Base-by-base conservation (phyloP, 2,113 vertebrate species). In the Corythornis madagascariensis region DNA sequence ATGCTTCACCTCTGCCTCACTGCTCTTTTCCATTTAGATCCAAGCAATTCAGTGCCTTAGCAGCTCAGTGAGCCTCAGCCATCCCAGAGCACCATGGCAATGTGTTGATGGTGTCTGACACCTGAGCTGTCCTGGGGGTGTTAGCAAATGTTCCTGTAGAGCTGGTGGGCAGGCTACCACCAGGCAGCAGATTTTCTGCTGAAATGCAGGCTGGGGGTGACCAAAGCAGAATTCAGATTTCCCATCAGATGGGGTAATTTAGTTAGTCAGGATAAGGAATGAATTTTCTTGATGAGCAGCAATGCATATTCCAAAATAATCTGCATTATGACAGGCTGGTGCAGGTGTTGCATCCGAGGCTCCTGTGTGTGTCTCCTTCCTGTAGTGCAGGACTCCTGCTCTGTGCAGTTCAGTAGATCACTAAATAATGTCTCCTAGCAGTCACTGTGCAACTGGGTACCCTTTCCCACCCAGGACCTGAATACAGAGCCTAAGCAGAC, bases 291-390 rank as follows among this genome's bases (percentile, higher is more conserved):
- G 29, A 77, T 55, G 52, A 70, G 28, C 57, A 83, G 45, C 40
- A 42, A 28, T 11, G 18, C 3, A 0, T 38, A 31, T 72, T 72
- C 26, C 42, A n/a, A 2, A 8, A 4, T 20, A 7, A 20, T 29
- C 14, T 67, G 25, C 70, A 12, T 24, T 33, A 2, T 18, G 59
- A 31, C 67, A 77, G 38, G 33, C 43, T 90, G 60, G 31, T 25
- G 19, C 40, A 43, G 48, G 38, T 25, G 13, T 0, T 19, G n/a
- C 14, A 18, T 40, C 74, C 47, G 47, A 43, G 55, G 31, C 19
- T 16, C 8, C 13, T 4, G 3, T 31, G 31, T 10, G 38, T 55
- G 24, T 18, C 40, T 29, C 0, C 0, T 13, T 38, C 16, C 35
- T 20, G 16, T 25, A 53, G 38, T 18, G 1, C 35, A 29, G 55